Base-by-base conservation (phyloP, 1,140 invertebrate species). In the Cephus cinctus region DNA sequence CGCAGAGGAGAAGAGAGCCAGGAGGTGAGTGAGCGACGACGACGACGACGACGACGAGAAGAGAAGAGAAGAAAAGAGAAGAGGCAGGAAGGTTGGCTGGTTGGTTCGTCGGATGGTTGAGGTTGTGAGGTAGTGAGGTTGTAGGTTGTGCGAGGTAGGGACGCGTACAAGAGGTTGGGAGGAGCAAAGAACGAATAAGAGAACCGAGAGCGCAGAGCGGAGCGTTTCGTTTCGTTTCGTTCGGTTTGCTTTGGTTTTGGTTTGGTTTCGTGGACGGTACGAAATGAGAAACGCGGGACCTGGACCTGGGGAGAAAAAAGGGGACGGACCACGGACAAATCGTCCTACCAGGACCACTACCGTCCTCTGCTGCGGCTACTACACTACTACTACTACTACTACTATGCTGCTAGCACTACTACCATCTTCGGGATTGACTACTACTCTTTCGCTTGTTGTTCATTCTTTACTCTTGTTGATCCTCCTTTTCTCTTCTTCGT, bases 221-320 rank as follows among this genome's bases (percentile, higher is more conserved):
- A 40, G 47, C 51, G 51, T 54, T 50, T 59, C 54, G 59, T 60
- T 65, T 63, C 63, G 63, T 69, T 67, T 67, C 67, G 67, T 69
- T 69, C 59, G 56, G 59, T 61, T 57, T 52, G 58, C 61, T 65
- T 63, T 54, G 52, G 42, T 43, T 50, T 56, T 46, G 58, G 56
- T 54, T 59, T 57, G 60, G 57, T 57, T 64, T 54, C 48, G 52
- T 52, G 48, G 57, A n/a, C 14, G 59, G 56, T 58, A 67, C 61
- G 66, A 67, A 67, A 67, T 53, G 50, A 41, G 39, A 41, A 50
- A 59, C 50, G 50, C 42, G 47, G 9, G 12, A 48, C 39, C 22
- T 23, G 49, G 35, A 30, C 6, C 5, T 6, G 20, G 9, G 52
- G 48, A 43, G 31, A 44, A 46, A 42, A 47, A 50, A 46, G 50